A percentile compares a stretch with the other conserved stretches of the same genome.
These are phyloP conservation scores for Tychaedon coryphoeus DNA, from an alignment of 2,113 vertebrate genomes.

Conservation along the genomic window DNA sequence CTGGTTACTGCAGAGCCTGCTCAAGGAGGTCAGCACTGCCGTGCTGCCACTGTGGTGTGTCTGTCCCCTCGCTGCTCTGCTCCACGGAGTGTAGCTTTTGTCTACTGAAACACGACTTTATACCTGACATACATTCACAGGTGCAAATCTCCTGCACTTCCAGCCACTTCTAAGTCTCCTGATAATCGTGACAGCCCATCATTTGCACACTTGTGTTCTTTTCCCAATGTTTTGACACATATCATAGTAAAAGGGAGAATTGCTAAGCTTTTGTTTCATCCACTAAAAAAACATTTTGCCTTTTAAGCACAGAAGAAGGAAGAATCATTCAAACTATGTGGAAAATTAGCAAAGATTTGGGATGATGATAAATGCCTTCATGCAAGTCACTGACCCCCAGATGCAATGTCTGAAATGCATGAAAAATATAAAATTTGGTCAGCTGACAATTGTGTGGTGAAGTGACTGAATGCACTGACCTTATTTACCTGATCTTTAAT, in stretches of 20 bases:
- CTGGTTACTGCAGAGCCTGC: background rate
- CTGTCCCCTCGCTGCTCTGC: background rate
- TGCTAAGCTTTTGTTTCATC: background rate
- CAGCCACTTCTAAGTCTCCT: background rate
- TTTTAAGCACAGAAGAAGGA: background rate
- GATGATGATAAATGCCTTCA: background rate
- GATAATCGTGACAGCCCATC: background rate
- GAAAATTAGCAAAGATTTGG: background rate
- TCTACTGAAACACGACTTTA: background rate
- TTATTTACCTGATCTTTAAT: background rate
- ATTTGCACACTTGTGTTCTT: background rate
- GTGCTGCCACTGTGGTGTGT: background rate
- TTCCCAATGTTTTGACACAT: background rate
- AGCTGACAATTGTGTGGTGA: background rate
- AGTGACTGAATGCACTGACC: background rate
- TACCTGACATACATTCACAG: background rate
- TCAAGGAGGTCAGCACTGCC: background rate
- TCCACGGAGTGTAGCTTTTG: rapidly evolving
- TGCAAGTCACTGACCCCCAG: background rate
- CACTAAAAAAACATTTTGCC: background rate
- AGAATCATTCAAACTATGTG: background rate
- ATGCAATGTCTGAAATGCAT: background rate
- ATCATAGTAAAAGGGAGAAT: background rate
- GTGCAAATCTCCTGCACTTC: background rate
- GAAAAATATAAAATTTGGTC: background rate